Base-by-base conservation (phyloP, 23 tunicate species). In the Ascidia mentula region DNA sequence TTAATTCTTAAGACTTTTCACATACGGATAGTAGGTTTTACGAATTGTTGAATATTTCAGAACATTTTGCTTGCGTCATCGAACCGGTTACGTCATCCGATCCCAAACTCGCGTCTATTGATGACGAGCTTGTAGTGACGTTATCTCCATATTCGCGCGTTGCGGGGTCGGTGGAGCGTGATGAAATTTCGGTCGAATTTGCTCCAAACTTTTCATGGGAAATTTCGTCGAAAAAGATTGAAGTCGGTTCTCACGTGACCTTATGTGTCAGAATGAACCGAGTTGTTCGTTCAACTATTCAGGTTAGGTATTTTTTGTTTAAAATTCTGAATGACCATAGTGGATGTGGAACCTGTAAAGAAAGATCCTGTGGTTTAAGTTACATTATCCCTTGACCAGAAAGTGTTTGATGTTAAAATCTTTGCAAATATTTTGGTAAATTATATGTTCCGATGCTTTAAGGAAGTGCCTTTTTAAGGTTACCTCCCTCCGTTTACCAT, bases 21-120 rank as follows among this genome's bases (percentile, higher is more conserved):
- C n/a, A n/a, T n/a, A n/a, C n/a, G n/a, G n/a, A n/a, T n/a, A n/a
- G n/a, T n/a, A n/a, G n/a, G n/a, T n/a, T n/a, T n/a, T n/a, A n/a
- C n/a, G n/a, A n/a, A n/a, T n/a, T n/a, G n/a, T n/a, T n/a, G n/a
- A n/a, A n/a, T 26, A 18, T 80, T 59, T 32, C 45, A 85, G 89
- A 40, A 34, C 26, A 4, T 35, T 85, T 60, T 37, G 82, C 89
- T 32, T 86, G 90, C 61, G 80, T 79, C 35, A 28, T 86, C 4
- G 20, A 9, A 12, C 69, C 73, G n/a, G 2, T 40, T 3, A 26
- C 69, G 34, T 45, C 45, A 33, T 36, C 36, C 8, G 34, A 70
- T 20, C 20, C 37, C 30, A 60, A 37, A 38, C 26, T 77, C 13
- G 77, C 90, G 39, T 26, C 75, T 45, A 34, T 86, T 34, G 74